Evolutionary conservation across 2,888 invertebrate species (phyloP), one percentile per base, ranked within the genome.

Genomic region (Digitonthophagus gazella): DNA sequence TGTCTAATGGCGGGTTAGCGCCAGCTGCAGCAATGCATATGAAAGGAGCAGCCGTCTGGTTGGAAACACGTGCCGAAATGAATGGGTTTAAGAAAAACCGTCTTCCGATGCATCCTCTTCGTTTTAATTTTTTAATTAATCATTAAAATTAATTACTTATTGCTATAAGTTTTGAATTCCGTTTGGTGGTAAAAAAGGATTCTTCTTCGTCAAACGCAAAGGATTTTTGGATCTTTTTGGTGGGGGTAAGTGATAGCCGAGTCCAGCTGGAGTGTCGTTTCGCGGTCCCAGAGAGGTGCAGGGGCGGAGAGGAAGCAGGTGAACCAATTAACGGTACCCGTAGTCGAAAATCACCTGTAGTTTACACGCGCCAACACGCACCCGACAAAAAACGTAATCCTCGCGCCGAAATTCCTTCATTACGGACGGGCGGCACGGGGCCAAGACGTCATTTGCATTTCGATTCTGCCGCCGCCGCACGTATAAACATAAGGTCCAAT

Each of bases 281-380:
- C 28, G 28, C 28, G 28, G 28, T 44, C 28, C 28, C 28, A 20
- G 16, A n/a, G 58, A 58, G 58, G 8, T 15, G 18, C 18, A 16
- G 19, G 61, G 20, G 61, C 61, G 19, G 18, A 16, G 61, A 68
- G 72, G 63, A 68, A 74, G 76, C 82, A 82, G 82, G 82, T 82
- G 82, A 78, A 78, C 80, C 81, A 81, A 81, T 82, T 82, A 82
- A 82, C 82, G 82, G 82, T 79, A 82, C 80, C 78, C 79, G 80
- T 81, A 81, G 80, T 81, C 78, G 78, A 77, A 44, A 75, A 80
- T 82, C 82, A 82, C 82, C 82, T 82, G 81, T 81, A 75, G 76
- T 72, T 74, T 74, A 75, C 80, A 77, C 78, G 78, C 77, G 76
- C 74, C 74, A 71, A 72, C 71, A 71, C 69, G 71, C 72, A 71